Evolutionary conservation across 2,888 invertebrate genomes (phyloP).

Genomic region (Cerastoderma edule): DNA sequence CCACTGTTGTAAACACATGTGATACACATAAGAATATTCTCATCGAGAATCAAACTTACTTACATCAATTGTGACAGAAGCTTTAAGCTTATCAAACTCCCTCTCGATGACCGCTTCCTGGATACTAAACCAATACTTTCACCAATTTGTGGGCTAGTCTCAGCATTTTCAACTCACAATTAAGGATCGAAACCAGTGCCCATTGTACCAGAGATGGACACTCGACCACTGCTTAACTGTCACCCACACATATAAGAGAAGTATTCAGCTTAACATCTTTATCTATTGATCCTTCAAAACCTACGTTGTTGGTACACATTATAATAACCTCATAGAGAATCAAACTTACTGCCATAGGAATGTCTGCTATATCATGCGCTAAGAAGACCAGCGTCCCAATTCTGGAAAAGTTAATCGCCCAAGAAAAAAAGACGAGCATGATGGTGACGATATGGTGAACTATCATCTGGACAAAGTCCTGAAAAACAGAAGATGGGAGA

Average conservation of each 20-base stretch:
- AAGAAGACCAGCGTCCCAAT: constrained; percentile 93
- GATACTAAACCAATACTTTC: too few species aligned
- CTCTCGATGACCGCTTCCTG: too few species aligned
- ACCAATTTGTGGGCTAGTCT: too few species aligned
- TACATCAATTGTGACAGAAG: too few species aligned
- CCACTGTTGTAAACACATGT: too few species aligned
- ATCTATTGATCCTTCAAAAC: background rate
- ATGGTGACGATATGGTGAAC: constrained; percentile 98
- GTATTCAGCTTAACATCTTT: background rate
- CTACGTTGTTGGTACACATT: background rate
- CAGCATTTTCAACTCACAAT: too few species aligned
- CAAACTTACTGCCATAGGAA: constrained; percentile 82
- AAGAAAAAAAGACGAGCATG: constrained; percentile 94
- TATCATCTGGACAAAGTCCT: constrained; percentile 98
- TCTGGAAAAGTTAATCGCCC: constrained; percentile 95
- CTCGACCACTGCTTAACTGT: background rate
- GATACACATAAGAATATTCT: too few species aligned
- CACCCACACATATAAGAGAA: background rate
- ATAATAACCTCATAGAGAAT: background rate
- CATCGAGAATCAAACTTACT: too few species aligned
- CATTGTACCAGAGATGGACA: background rate
- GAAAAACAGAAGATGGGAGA: constrained; percentile 44
- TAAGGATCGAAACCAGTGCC: too few species aligned
- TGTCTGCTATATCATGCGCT: constrained; percentile 85
- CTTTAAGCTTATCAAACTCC: too few species aligned